These are phyloP conservation scores for Caerostris extrusa DNA, from an alignment of 1,140 invertebrate species.

Conservation along the genomic window DNA sequence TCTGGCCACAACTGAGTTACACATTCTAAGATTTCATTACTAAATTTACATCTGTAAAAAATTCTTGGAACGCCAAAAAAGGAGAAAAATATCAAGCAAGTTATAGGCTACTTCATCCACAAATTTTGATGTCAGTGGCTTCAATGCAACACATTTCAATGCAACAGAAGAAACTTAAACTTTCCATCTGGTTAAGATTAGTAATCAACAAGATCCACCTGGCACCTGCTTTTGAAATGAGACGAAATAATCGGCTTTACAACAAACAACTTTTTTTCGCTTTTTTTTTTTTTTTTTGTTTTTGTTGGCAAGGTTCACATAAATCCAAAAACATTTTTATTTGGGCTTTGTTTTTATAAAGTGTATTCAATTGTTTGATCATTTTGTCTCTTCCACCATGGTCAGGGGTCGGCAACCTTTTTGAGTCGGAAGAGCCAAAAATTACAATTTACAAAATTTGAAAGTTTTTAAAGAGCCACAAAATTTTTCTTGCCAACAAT, in stretches of 20 bases:
- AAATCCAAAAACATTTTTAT: constrained; percentile 75
- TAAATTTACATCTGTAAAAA: constrained; percentile 81
- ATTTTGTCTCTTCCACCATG: no score
- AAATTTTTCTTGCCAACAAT: no score
- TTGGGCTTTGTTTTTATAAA: background rate
- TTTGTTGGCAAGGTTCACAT: constrained; percentile 70
- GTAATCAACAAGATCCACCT: constrained; percentile 83
- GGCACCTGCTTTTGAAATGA: constrained; percentile 79
- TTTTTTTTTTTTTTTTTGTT: constrained; percentile 18
- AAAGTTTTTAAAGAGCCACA: no score
- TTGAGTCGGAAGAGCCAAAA: no score
- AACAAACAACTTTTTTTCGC: constrained; percentile 50
- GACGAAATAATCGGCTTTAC: constrained; percentile 54
- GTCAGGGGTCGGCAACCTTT: no score
- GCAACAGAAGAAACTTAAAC: constrained; percentile 82
- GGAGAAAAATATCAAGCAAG: constrained; percentile 81
- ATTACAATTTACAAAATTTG: no score
- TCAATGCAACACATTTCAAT: constrained; percentile 82
- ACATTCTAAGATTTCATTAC: constrained; percentile 77
- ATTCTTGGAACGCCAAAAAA: constrained; percentile 81
- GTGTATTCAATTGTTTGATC: no score
- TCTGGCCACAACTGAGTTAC: constrained; percentile 80
- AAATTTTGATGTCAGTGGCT: constrained; percentile 81
- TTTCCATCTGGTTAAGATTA: constrained; percentile 81
- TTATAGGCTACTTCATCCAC: constrained; percentile 81